A percentile compares a stretch with the other conserved stretches of the same genome.
Evolutionary conservation across 2,888 invertebrate genomes (phyloP).

Genomic region (Lycaena phlaeas): DNA sequence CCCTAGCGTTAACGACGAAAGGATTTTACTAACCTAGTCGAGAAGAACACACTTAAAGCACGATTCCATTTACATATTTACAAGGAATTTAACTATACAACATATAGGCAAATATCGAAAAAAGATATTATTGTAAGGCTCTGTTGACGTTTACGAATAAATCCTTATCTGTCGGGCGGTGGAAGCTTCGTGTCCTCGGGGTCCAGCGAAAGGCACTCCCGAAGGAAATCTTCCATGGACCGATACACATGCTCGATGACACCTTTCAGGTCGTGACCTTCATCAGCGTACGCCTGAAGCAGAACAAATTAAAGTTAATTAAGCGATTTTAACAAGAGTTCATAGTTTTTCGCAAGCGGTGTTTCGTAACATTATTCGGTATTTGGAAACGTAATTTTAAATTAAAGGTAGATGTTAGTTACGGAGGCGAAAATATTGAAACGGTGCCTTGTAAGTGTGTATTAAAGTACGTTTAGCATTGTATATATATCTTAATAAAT

Average conservation of each 20-base stretch:
- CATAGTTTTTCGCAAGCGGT: too few relatives aligned
- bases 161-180: constrained; percentile 67
- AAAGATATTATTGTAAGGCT: constrained; percentile 13
- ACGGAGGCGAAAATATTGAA: too few relatives aligned
- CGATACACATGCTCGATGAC: constrained; percentile 93
- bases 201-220: constrained; percentile 91
- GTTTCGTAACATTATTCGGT: too few relatives aligned
- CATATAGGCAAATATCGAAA: constrained; percentile 20
- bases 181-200: constrained; percentile 80
- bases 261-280: constrained; percentile 88
- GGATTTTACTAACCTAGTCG: constrained; percentile 26
- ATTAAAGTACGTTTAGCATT: too few relatives aligned
- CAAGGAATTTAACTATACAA: constrained; percentile 35
- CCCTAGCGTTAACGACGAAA: constrained; percentile 14
- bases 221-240: constrained; percentile 94
- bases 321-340: too few relatives aligned
- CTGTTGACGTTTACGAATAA: constrained; percentile 13
- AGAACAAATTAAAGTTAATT: too few relatives aligned
- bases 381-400: too few relatives aligned
- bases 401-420: too few relatives aligned
- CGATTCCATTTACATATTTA: constrained; percentile 69
- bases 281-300: constrained; percentile 91
- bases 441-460: too few relatives aligned
- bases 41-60: constrained; percentile 67
- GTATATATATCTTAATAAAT: too few relatives aligned